Percentiles rank a stretch among this genome's conserved stretches.
phyloP scores from a whole-genome alignment of 2,888 invertebrate genomes.

The Eupsilia transversa region DNA sequence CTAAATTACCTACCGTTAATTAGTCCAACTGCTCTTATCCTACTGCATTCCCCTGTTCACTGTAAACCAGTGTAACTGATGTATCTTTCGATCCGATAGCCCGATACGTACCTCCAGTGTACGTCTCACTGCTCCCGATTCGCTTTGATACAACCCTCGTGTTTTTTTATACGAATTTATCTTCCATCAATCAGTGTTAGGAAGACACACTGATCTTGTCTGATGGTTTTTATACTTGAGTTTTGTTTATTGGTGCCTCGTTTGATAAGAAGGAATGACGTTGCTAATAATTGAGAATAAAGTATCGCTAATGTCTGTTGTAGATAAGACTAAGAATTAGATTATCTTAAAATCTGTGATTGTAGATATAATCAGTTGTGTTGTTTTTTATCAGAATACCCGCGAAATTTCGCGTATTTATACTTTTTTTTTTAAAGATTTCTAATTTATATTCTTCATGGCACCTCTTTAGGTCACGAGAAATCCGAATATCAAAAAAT shows the following conservation, averaged over 20 bases:
- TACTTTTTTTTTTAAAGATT: too few relatives aligned
- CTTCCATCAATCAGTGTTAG: slow-evolving; percentile 70
- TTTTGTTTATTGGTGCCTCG: slow-evolving; percentile 52
- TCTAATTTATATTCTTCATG: too few relatives aligned
- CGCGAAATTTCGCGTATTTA: too few relatives aligned
- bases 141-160: slow-evolving; percentile 70
- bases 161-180: slow-evolving; percentile 67
- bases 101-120: slow-evolving; percentile 39
- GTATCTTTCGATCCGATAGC: slow-evolving; percentile 57
- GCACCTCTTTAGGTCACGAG: too few relatives aligned
- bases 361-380: background rate
- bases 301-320: background rate
- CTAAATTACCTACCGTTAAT: background rate
- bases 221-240: slow-evolving; percentile 44
- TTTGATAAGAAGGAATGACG: slow-evolving; percentile 53
- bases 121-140: slow-evolving; percentile 69
- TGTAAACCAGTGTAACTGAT: slow-evolving; percentile 41
- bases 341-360: background rate
- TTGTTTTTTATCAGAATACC: background rate
- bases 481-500: too few relatives aligned
- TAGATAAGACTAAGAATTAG: background rate
- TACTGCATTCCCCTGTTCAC: slow-evolving; percentile 48
- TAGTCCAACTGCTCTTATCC: slow-evolving; percentile 8
- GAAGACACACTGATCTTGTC: slow-evolving; percentile 51
- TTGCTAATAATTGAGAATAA: background rate